Evolutionary conservation across 2,888 invertebrate genomes (phyloP), one percentile per base, ranked within the genome.

Genomic region (Mesorhabditis belari): DNA sequence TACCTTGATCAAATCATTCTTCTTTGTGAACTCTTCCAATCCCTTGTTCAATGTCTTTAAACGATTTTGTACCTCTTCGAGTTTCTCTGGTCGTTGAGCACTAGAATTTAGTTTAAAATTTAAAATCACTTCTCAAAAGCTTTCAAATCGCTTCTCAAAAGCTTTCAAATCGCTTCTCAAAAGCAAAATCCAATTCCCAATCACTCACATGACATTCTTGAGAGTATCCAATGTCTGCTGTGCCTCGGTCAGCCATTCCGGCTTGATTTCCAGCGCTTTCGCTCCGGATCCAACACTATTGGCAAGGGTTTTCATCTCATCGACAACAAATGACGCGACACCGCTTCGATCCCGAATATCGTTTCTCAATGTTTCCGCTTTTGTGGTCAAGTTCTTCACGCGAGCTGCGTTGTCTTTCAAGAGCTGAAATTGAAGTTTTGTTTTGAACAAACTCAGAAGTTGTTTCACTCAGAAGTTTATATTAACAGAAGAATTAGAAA

Each of bases 301-400:
- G 0, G 68, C 65, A 26, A 71, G 64, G 19, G 63, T 35, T n/a
- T 35, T 35, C 44, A 50, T 50, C 51, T 9, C 12, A 9, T 50
- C n/a, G 1, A 50, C 51, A 1, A 50, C 51, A n/a, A 9, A n/a
- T 1, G 12, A 6, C 17, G 51, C 51, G 5, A 24, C 35, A 17
- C 23, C 49, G n/a, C 60, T 62, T 21, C 55, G 61, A 51, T 62
- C 62, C 27, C 62, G 61, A 54, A 78, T 66, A 27, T 70, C 61
- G 50, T 70, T 66, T 26, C 73, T 21, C 49, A 73, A 58, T 23
- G 54, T 63, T 24, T 68, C 65, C 24, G 71, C 75, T 5, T 74
- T 64, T 2, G 62, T 64, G 12, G 71, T 72, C 29, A 77, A 55
- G 50, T 74, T 73, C 44, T 69, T 63, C 4, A 65, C 67, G 26